Evolutionary conservation across 1,140 invertebrate species (phyloP), one percentile per base, ranked within the genome.

Genomic region (Lepidurus couesii): DNA sequence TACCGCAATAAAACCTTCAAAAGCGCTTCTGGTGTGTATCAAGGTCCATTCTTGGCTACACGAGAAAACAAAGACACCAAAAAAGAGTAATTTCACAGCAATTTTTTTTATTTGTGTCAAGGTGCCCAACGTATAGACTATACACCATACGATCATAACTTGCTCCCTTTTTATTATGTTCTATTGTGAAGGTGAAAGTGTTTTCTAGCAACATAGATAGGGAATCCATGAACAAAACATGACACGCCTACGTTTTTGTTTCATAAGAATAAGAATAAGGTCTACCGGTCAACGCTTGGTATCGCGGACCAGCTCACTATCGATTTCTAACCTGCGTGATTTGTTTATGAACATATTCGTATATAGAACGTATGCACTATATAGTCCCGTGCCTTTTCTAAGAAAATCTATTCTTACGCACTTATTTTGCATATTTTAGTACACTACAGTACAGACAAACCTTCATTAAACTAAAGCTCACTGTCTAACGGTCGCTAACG

Each of bases 101-200:
- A 65, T 65, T 7, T 65, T 16, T 53, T 65, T 65, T 65, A 65
- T 65, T 65, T 16, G n/a, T 65, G 53, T 65, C 53, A 65, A 65
- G 53, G 53, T 65, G 21, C 53, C 16, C 16, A 10, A 13, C 53
- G 16, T 21, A 65, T 65, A 21, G 53, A 65, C 53, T 16, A 65
- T 13, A 65, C 16, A n/a, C 16, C n/a, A 65, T 1, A 7, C 16
- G 53, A 21, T 21, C 53, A n/a, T 65, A 65, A 65, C 34, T 34
- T 34, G 34, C 34, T 34, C 34, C 34, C 34, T 34, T 34, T 34
- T 34, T 34, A 34, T 34, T 34, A 4, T 34, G 2, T 34, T 3
- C 34, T 34, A 34, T 34, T 34, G 34, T 65, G 53, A 65, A 65
- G 53, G 53, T 65, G 53, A 65, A 65, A 65, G 53, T 65, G 53